These are phyloP conservation scores for Ceratosolen solmsi DNA, from an alignment of 1,140 invertebrate species.

Conservation along the genomic window DNA sequence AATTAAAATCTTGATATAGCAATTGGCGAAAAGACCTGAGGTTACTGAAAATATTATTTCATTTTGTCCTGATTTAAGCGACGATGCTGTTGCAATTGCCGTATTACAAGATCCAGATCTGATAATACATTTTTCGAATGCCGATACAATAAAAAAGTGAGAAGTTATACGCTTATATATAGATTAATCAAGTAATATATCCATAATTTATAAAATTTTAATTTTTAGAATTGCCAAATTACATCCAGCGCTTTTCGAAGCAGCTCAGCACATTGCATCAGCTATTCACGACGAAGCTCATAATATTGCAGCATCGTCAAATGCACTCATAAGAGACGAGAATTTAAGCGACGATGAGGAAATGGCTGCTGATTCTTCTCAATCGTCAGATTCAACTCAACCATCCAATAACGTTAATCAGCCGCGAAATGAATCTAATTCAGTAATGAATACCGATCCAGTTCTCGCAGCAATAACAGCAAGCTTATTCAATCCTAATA, in stretches of 20 bases:
- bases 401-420: constrained; percentile 56
- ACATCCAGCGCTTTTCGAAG: constrained; percentile 74
- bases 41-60: constrained; percentile 76
- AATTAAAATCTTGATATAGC: constrained; percentile 62
- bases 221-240: constrained; percentile 68
- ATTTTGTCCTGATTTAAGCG: constrained; percentile 71
- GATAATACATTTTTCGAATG: constrained; percentile 73
- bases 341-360: constrained; percentile 76
- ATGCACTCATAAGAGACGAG: constrained; percentile 72
- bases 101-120: constrained; percentile 77
- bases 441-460: constrained; percentile 73
- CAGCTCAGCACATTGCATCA: constrained; percentile 73
- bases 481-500: constrained; percentile 46
- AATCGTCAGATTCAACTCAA: constrained; percentile 70
- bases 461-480: constrained; percentile 72
- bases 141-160: constrained; percentile 72
- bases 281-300: constrained; percentile 74
- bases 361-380: constrained; percentile 74
- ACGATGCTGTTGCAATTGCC: constrained; percentile 75
- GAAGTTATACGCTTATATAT: no score
- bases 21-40: constrained; percentile 73
- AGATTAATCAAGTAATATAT: no score
- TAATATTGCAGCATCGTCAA: constrained; percentile 58
- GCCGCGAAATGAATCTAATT: constrained; percentile 59
- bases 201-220: no score